Base-by-base conservation (phyloP, 2,113 vertebrate genomes). In the Oostethus manadensis region DNA sequence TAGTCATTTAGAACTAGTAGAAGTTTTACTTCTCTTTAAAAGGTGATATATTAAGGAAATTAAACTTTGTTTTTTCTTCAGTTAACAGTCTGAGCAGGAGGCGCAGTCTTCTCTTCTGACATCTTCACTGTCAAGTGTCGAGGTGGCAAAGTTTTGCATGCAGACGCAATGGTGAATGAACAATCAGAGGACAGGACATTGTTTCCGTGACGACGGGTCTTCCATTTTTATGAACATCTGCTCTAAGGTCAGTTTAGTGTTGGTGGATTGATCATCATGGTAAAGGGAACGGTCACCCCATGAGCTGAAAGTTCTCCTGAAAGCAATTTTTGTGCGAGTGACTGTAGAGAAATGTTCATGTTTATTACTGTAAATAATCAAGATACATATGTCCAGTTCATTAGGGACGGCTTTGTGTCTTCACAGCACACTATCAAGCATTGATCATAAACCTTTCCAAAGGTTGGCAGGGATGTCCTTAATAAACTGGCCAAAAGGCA, bases 71-170 rank as follows among this genome's bases (percentile, higher is more conserved):
- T 33, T 4, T 13, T 23, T 68, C 26, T 62, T 10, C 73, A 90
- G 88, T 71, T 2, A 86, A 81, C 70, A 88, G 85, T 68, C 87
- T 83, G 11, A 64, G 70, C 42, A 81, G 87, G 59, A 81, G 87
- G 56, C 83, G 88, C 73, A 88, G 82, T 57, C 75, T 89, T 47
- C 86, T 86, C 51, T 87, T 88, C 84, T 88, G 79, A 88, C 49
- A 23, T 15, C 8, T 33, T 10, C 1, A 3, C 38, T 14, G 38
- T 42, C 38, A 42, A n/a, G 35, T 9, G 40, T 40, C 70, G 11
- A 42, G 13, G 38, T 42, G 38, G 56, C 16, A 47, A 51, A 45
- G n/a, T 62, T 29, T 45, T 43, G 50, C 53, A 40, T 40, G 53
- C 53, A 21, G 35, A 63, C 21, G 69, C 69, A 74, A 75, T 66